Evolutionary conservation across 2,113 vertebrate genomes (phyloP).

Genomic region (Plecotus auritus): DNA sequence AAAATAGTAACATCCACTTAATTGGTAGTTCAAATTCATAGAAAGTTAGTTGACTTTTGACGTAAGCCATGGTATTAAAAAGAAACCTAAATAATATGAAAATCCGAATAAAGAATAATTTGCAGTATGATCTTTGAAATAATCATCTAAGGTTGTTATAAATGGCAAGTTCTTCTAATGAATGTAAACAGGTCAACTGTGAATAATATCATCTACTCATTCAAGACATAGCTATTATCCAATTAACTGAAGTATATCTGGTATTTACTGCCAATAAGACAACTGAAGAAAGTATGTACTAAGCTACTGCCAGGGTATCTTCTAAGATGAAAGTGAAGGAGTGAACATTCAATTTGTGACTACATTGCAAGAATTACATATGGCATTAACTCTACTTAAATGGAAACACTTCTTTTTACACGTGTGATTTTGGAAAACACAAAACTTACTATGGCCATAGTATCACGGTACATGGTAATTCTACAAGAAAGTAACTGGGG

Average conservation of each 20-base stretch:
- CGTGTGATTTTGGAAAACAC: not conserved
- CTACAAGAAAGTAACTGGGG: not conserved
- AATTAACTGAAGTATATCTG: not conserved
- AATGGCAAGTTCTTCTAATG: not conserved
- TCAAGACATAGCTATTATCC: not conserved
- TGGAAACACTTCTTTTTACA: not conserved
- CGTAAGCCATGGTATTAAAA: not conserved
- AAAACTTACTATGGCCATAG: not conserved
- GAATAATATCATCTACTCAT: not conserved
- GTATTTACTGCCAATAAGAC: not conserved
- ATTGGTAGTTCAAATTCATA: not conserved
- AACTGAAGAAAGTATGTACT: not conserved
- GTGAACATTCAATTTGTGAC: not conserved
- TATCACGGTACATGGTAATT: not conserved
- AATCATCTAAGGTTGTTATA: not conserved
- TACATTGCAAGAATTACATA: not conserved
- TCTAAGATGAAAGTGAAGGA: not conserved
- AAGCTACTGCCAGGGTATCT: not conserved
- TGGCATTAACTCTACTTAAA: not conserved
- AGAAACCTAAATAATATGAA: not conserved
- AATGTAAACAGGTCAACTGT: not conserved
- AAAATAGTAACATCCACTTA: not conserved
- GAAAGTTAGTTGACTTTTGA: not conserved
- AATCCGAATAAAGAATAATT: not conserved
- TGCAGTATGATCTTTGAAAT: constrained; percentile 1